These are phyloP conservation scores for Orthosia gothica DNA, from an alignment of 2,888 invertebrate genomes.

Conservation along the genomic window DNA sequence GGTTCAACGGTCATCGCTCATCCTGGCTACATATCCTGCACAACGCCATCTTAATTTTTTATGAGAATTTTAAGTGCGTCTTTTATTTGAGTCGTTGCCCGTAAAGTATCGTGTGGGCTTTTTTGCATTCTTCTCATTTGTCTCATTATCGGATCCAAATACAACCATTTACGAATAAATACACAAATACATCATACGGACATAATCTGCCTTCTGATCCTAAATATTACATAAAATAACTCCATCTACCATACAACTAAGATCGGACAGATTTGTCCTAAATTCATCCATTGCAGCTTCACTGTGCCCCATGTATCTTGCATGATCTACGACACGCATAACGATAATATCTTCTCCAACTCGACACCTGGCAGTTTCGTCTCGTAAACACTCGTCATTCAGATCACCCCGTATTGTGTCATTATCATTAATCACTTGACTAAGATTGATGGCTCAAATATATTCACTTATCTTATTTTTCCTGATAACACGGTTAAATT, in stretches of 20 bases:
- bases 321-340: constrained; percentile 26
- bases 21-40: no score
- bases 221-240: background rate
- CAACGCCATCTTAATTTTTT: no score
- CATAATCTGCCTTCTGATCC: background rate
- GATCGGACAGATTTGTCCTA: background rate
- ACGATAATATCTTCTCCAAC: constrained; percentile 32
- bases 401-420: constrained; percentile 62
- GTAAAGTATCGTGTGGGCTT: no score
- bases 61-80: no score
- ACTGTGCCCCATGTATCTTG: constrained; percentile 1
- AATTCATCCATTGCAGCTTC: constrained; percentile 2
- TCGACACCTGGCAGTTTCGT: constrained; percentile 54
- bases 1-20: no score
- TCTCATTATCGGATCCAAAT: no score
- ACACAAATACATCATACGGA: background rate
- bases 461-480: constrained; percentile 70
- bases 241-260: background rate
- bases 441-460: constrained; percentile 72
- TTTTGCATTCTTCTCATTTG: no score
- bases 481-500: constrained; percentile 43
- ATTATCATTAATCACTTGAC: constrained; percentile 74
- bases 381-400: constrained; percentile 64
- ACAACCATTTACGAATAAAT: no score
- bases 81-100: no score